Base-by-base conservation (phyloP, 1,140 invertebrate species). In the Lycorma delicatula region DNA sequence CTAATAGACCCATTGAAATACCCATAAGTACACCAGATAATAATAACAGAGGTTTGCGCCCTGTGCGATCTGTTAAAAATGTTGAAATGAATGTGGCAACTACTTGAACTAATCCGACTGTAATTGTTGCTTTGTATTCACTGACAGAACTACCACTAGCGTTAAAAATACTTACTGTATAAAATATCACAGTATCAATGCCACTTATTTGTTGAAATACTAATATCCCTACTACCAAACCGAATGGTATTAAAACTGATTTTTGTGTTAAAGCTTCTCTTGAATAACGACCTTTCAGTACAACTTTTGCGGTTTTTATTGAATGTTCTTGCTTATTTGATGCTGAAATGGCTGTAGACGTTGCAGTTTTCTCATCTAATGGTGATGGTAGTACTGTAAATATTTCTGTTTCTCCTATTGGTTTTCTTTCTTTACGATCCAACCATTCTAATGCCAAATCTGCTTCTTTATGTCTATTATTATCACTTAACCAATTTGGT, bases 101-200 rank as follows among this genome's bases (percentile, higher is more conserved):
- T 56, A 71, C 75, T 75, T 70, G 66, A 36, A 78, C 72, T 0
- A 74, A 23, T 0, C 84, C 85, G 38, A 89, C 77, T 18, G 86
- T 71, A 9, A 87, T 81, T 4, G 85, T 79, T 0, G 79, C 76
- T 4, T 80, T 31, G 58, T 79, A 76, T 0, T 81, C 74, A 38
- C 77, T 73, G 1, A 86, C 71, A n/a, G 72, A 75, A 4, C 75
- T 79, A 1, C 75, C 71, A 2, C 79, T 77, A 2, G 74, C 74
- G 46, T 76, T 63, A 63, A 88, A 83, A 54, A 88, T 83, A 1
- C 73, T 72, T 25, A 82, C 81, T 0, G 85, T 79, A 64, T 87
- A 86, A 66, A 86, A 85, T 5, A 84, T 73, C 0, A 87, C 75
- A 1, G 81, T 83, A 64, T 86, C 85, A 52, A 82, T 83, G 0